phyloP scores from a whole-genome alignment of 2,797 vertebrate species.

The Vultur gryphus region DNA sequence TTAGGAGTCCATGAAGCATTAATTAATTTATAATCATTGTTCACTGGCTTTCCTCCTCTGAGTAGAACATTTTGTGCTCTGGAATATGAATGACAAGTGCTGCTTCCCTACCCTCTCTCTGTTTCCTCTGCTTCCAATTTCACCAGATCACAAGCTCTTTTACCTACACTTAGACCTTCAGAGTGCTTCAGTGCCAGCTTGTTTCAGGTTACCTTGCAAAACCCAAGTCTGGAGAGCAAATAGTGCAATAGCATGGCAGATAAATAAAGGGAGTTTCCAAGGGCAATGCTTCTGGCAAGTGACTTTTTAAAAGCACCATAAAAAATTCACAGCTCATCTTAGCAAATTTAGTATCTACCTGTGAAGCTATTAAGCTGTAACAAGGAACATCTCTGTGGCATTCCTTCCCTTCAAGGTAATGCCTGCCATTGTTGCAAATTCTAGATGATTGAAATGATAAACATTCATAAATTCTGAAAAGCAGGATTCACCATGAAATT shows the following conservation, averaged over 20 bases:
- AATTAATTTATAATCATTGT: constrained; percentile 54
- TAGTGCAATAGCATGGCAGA: neutral
- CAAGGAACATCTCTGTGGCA: neutral
- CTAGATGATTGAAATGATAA: neutral
- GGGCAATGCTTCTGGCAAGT: neutral
- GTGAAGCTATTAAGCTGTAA: neutral
- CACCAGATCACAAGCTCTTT: neutral
- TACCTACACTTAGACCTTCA: neutral
- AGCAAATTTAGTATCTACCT: neutral
- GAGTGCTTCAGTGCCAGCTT: neutral
- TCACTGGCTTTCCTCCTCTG: neutral
- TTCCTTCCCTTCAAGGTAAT: neutral
- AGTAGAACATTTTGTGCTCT: neutral
- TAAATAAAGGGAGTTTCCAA: neutral
- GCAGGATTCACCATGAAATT: neutral
- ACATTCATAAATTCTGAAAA: neutral
- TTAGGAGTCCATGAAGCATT: constrained; percentile 29
- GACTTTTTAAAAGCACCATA: neutral
- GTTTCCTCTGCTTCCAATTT: neutral
- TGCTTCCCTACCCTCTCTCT: neutral
- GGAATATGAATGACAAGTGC: constrained; percentile 4
- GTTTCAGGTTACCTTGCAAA: neutral
- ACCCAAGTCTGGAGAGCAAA: neutral
- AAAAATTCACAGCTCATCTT: neutral
- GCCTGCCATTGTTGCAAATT: neutral